These are phyloP conservation scores for Sebastes minor DNA, from an alignment of 2,797 vertebrate genomes.

Conservation along the genomic window DNA sequence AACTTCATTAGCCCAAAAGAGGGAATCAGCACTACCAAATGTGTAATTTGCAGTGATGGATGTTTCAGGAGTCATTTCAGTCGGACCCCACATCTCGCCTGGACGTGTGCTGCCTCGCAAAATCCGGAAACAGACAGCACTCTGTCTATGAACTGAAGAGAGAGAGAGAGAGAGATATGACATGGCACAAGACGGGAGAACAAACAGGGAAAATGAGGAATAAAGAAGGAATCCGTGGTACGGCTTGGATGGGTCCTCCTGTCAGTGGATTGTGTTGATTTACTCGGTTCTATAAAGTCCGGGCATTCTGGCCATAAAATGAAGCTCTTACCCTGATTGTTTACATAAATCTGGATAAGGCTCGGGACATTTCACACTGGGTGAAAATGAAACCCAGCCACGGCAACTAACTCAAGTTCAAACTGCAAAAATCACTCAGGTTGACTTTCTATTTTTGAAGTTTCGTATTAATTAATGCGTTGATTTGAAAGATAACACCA, in stretches of 20 bases:
- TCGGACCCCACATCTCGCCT: conserved; percentile 27
- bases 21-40: conserved; percentile 69
- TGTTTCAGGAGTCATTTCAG: conserved; percentile 66
- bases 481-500: conserved; percentile 25
- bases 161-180: not conserved
- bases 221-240: conserved; percentile 14
- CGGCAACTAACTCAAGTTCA: conserved; percentile 12
- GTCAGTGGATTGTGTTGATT: conserved; percentile 54
- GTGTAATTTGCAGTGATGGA: conserved; percentile 72
- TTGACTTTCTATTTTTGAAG: conserved; percentile 31
- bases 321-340: conserved; percentile 63
- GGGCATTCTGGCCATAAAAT: conserved; percentile 46
- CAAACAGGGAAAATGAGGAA: conserved; percentile 27
- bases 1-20: conserved; percentile 77
- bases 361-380: conserved; percentile 35
- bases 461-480: not conserved
- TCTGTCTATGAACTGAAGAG: not conserved
- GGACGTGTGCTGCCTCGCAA: conserved; percentile 53
- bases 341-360: conserved; percentile 56
- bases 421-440: not conserved
- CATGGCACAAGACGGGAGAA: conserved; percentile 5
- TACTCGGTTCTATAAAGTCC: conserved; percentile 48
- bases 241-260: conserved; percentile 4
- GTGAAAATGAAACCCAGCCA: conserved; percentile 34
- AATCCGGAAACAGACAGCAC: conserved; percentile 27